Conservation (phyloP, 2,797 vertebrate species). For the Cephalopachus bancanus region DNA sequence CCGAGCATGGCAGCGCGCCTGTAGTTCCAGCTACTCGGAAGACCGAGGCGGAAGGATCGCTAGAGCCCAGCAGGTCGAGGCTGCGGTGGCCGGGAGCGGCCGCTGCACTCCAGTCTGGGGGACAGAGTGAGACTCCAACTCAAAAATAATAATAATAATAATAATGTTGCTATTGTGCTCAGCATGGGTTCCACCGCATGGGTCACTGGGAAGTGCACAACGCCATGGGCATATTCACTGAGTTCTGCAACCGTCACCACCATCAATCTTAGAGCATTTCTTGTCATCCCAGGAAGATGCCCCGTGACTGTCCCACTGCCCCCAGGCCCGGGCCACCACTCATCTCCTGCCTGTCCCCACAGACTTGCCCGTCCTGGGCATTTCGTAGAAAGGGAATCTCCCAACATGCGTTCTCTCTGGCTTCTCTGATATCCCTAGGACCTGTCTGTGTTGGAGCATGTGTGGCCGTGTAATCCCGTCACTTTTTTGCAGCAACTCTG, state of each 20-base stretch:
- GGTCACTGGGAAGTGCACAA: rapidly evolving
- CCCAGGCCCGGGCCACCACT: rapidly evolving
- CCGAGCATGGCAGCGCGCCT: too few relatives aligned
- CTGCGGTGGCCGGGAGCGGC: too few relatives aligned
- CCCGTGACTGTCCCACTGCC: rapidly evolving
- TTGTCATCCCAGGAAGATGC: background rate
- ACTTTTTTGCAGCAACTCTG: background rate
- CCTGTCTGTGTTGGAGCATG: too few relatives aligned
- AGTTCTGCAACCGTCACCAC: rapidly evolving
- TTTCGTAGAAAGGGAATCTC: rapidly evolving
- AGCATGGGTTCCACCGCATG: background rate
- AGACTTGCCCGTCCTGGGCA: rapidly evolving
- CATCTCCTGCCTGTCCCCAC: rapidly evolving
- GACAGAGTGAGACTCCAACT: too few relatives aligned
- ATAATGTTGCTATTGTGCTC: rapidly evolving
- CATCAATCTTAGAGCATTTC: background rate
- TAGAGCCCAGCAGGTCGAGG: too few relatives aligned
- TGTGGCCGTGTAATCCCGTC: rapidly evolving
- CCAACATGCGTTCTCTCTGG: rapidly evolving
- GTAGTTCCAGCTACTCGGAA: too few relatives aligned
- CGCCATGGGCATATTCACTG: background rate
- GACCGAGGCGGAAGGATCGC: too few relatives aligned
- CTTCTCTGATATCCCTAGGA: too few relatives aligned
- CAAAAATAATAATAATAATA: too few relatives aligned
- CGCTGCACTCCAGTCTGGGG: too few relatives aligned